A percentile compares a stretch with the other conserved stretches of the same genome.
phyloP scores from a whole-genome alignment of 2,797 vertebrate species.

The Enteromius afrohamiltoni region DNA sequence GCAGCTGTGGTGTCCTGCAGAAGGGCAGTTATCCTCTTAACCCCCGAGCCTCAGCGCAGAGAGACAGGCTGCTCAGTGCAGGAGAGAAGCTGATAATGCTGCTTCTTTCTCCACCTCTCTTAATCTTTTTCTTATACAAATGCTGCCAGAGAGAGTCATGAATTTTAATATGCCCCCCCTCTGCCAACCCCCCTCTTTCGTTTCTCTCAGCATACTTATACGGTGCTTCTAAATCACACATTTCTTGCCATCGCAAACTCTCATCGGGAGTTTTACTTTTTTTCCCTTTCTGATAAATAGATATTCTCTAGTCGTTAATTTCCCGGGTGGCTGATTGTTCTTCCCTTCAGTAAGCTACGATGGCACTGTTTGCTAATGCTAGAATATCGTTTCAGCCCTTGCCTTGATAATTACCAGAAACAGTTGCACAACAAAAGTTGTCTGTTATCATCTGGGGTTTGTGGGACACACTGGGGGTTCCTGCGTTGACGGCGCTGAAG shows the following conservation, averaged over 20 bases:
- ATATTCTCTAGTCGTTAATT: slow-evolving; percentile 39
- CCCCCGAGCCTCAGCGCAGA: slow-evolving; percentile 83
- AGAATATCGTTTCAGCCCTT: slow-evolving; percentile 54
- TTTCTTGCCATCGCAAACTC: slow-evolving; percentile 4
- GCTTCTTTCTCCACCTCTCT: slow-evolving; percentile 58
- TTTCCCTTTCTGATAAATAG: not conserved
- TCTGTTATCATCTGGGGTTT: slow-evolving; percentile 61
- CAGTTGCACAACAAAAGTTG: slow-evolving; percentile 56
- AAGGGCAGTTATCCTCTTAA: slow-evolving; percentile 90
- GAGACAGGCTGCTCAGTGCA: slow-evolving; percentile 71
- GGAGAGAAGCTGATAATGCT: slow-evolving; percentile 58
- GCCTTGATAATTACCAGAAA: slow-evolving; percentile 61
- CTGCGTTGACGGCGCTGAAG: slow-evolving; percentile 42
- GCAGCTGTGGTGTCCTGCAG: slow-evolving; percentile 75
- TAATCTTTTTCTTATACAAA: slow-evolving; percentile 87
- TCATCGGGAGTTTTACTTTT: not conserved
- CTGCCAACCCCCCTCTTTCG: slow-evolving; percentile 28
- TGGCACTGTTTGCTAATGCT: slow-evolving; percentile 39
- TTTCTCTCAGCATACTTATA: slow-evolving; percentile 49
- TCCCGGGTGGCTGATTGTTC: slow-evolving; percentile 32
- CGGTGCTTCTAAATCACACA: slow-evolving; percentile 7
- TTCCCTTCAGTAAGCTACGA: slow-evolving; percentile 12
- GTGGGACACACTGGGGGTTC: slow-evolving; percentile 56
- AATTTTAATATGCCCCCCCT: slow-evolving; percentile 83
- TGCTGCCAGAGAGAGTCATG: slow-evolving; percentile 91